Evolutionary conservation across 2,113 vertebrate genomes (phyloP).

Genomic region (Toxotes jaculatrix): DNA sequence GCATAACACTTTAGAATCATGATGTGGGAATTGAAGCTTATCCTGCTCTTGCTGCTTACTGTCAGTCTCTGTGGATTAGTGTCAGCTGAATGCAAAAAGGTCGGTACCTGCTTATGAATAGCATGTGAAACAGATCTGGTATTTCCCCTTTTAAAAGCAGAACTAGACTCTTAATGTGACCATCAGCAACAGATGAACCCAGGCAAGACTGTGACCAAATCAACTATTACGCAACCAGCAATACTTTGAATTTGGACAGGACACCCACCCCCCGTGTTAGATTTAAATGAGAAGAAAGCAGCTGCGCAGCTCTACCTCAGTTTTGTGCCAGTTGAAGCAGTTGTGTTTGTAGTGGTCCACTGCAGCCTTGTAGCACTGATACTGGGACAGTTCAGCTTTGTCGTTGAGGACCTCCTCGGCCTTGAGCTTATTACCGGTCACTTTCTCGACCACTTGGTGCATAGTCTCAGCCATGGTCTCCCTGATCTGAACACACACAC

Average conservation of each 20-base stretch:
- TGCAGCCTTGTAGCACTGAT: conserved; percentile 86
- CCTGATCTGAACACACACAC: conserved; percentile 72
- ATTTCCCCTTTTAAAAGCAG: conserved; percentile 29
- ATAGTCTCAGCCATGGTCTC: conserved; percentile 85
- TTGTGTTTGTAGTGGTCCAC: conserved; percentile 86
- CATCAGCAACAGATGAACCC: not conserved
- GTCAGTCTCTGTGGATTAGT: not conserved
- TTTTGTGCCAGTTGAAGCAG: conserved; percentile 95
- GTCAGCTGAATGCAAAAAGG: not conserved
- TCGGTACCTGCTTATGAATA: accelerated
- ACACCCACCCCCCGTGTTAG: too few species aligned
- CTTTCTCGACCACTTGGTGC: conserved; percentile 82
- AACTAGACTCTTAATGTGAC: conserved; percentile 1
- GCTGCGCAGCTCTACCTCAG: conserved; percentile 79
- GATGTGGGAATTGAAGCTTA: not conserved
- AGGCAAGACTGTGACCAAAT: not conserved
- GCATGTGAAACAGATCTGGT: not conserved
- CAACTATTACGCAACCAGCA: not conserved
- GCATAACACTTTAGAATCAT: not conserved
- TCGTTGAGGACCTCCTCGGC: conserved; percentile 79
- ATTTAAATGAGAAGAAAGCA: accelerated
- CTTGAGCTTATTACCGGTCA: conserved; percentile 74
- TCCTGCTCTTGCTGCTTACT: not conserved
- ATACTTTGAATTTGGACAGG: not conserved
- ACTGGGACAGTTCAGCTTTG: conserved; percentile 80